These are phyloP conservation scores for Cryptophagus acutangulus DNA, from an alignment of 2,888 invertebrate species.

Conservation along the genomic window DNA sequence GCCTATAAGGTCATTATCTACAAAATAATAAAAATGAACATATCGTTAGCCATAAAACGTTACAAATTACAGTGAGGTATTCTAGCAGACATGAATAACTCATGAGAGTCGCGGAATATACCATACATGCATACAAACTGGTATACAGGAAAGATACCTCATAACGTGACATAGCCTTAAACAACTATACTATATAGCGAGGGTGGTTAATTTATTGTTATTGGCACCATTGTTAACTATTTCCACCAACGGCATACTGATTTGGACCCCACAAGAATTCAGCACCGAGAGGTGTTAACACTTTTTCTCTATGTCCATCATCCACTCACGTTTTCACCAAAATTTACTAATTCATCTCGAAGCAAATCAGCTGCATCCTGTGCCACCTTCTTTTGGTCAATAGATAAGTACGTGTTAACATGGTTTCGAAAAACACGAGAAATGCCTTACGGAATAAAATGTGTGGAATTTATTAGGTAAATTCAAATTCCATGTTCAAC, in stretches of 20 bases:
- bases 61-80: conserved; percentile 44
- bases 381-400: no score
- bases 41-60: conserved; percentile 38
- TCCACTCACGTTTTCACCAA: no score
- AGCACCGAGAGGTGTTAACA: background rate
- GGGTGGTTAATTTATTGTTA: conserved; percentile 48
- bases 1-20: conserved; percentile 36
- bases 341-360: no score
- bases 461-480: no score
- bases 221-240: conserved; percentile 47
- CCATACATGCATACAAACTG: conserved; percentile 37
- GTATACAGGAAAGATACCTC: conserved; percentile 24
- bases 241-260: conserved; percentile 41
- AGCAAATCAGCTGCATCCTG: no score
- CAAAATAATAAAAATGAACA: conserved; percentile 38
- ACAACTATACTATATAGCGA: conserved; percentile 31
- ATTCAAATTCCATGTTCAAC: no score
- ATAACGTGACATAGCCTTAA: conserved; percentile 13
- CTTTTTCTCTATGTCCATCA: no score
- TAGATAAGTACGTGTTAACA: no score
- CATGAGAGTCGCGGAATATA: conserved; percentile 41
- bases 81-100: conserved; percentile 40
- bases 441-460: no score
- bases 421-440: no score
- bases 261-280: conserved; percentile 42